Evolutionary conservation across 2,113 vertebrate species (phyloP), one percentile per base, ranked within the genome.

Genomic region (Drymodes brunneopygia): DNA sequence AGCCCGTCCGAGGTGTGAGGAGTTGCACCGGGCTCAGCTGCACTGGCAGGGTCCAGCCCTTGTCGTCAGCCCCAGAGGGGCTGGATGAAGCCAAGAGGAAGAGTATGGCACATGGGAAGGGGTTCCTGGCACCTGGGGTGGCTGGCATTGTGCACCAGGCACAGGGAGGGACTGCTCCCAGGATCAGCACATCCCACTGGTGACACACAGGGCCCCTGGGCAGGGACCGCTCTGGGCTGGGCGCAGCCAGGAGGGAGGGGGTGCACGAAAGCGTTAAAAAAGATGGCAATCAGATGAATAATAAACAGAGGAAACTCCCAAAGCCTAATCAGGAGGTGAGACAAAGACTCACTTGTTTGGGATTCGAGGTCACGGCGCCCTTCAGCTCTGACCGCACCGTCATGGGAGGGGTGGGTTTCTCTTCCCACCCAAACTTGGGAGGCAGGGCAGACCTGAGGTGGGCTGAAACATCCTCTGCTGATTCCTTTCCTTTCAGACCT

Each of bases 21-120:
- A 72, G 71, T 9, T 33, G 42, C 28, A 5, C 45, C 0, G 15
- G 67, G 11, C 92, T 90, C 82, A 53, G 77, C 61, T 0, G 44
- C 12, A 11, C 28, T 2, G 33, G 45, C 35, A 7, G 40, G 16
- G 13, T 16, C 33, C 15, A 3, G 27, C 27, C 14, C 42, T 51
- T 2, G 9, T 2, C 40, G 0, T 12, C 64, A 13, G 13, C 48
- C 18, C 61, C 5, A 3, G 10, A 44, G 12, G 62, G 31, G 61
- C 15, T 13, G 4, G 31, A 2, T 22, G 58, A 38, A 64, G 50
- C 48, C 40, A 1, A 7, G 25, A 35, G 25, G 4, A 36, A n/a
- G 28, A 0, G 1, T 62, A 1, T 1, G 7, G 47, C 21, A 10
- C 3, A 0, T 1, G 53, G 56, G 36, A 62, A 66, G 35, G 53